Conservation (phyloP, 2,797 vertebrate species). For the Sylvia borin region DNA sequence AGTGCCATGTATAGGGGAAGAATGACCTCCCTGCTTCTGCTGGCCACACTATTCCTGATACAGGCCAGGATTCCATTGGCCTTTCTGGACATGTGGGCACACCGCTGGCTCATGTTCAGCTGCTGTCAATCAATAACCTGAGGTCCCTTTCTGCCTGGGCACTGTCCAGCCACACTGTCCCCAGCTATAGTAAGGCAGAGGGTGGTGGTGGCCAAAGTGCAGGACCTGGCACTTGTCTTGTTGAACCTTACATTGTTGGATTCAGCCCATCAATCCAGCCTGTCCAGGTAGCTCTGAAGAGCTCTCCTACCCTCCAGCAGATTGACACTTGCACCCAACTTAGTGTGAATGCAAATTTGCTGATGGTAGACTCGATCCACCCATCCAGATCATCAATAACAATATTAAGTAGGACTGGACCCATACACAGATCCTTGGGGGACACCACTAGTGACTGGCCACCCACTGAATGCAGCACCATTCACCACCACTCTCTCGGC, state of each 20-base stretch:
- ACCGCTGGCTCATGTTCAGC: not conserved
- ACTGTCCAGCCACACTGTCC: not conserved
- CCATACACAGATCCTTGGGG: not conserved
- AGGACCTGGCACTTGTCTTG: not conserved
- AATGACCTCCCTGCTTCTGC: not conserved
- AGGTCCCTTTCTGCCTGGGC: not conserved
- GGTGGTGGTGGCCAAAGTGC: not conserved
- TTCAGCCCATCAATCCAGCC: not conserved
- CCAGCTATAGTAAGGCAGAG: not conserved
- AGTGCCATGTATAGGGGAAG: not conserved
- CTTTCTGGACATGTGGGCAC: not conserved
- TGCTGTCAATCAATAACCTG: accelerated
- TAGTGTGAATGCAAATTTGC: not conserved
- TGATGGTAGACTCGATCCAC: accelerated
- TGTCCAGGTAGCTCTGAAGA: not conserved
- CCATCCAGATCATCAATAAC: not conserved
- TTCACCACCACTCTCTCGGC: not conserved
- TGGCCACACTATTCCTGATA: not conserved
- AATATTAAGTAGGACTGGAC: not conserved
- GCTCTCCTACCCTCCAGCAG: not conserved
- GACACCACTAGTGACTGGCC: not conserved
- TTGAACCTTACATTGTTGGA: not conserved
- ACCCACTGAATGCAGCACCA: accelerated
- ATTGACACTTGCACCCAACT: not conserved
- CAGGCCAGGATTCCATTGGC: not conserved